Conservation (phyloP, 2,888 invertebrate genomes). For the Nemurella pictetii region DNA sequence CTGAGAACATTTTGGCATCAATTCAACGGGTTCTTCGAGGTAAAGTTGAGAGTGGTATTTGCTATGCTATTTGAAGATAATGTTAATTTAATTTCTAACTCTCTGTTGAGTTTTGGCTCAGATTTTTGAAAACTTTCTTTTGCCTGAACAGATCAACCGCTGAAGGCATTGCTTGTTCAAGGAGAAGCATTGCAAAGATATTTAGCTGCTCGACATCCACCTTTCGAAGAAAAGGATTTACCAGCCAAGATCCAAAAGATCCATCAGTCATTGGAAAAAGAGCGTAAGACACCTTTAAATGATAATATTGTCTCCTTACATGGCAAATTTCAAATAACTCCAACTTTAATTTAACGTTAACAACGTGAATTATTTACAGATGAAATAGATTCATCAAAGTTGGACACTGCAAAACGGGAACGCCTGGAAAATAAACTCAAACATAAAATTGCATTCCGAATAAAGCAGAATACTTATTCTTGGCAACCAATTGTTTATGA, state of each 20-base stretch:
- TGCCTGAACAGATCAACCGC: slow-evolving; percentile 58
- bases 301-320: too few relatives aligned
- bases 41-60: slow-evolving; percentile 44
- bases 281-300: slow-evolving; percentile 43
- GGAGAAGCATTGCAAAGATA: slow-evolving; percentile 61
- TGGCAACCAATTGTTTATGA: slow-evolving; percentile 78
- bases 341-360: background rate
- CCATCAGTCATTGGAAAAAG: slow-evolving; percentile 50
- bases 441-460: slow-evolving; percentile 57
- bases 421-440: slow-evolving; percentile 57
- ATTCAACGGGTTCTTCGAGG: slow-evolving; percentile 58
- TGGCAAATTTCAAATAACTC: too few relatives aligned
- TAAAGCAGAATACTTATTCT: slow-evolving; percentile 66
- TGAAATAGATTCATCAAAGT: slow-evolving; percentile 41
- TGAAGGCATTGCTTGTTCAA: slow-evolving; percentile 59
- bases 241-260: slow-evolving; percentile 51
- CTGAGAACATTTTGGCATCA: slow-evolving; percentile 62
- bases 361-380: slow-evolving; percentile 40
- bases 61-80: too few relatives aligned
- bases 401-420: slow-evolving; percentile 44
- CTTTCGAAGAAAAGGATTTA: slow-evolving; percentile 63
- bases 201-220: slow-evolving; percentile 64
- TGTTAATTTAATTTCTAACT: background rate
- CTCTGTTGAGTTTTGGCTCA: background rate
- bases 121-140: background rate